Base-by-base conservation (phyloP, 2,797 vertebrate species). In the Etheostoma perlongum region DNA sequence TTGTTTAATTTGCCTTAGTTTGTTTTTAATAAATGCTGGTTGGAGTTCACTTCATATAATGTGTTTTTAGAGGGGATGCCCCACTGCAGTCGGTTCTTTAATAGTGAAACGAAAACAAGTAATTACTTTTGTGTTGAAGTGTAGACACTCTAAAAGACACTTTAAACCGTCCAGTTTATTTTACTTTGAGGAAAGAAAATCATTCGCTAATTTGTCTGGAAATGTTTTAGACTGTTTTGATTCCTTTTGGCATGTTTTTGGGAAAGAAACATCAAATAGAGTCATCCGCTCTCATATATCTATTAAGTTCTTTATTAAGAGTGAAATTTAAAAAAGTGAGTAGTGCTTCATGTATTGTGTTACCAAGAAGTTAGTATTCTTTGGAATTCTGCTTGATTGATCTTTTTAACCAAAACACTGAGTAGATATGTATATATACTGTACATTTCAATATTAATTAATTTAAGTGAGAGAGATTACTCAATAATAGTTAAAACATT, bases 81-180 rank as follows among this genome's bases (percentile, higher is more conserved):
- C 66, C 30, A 42, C 44, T 51, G 19, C 57, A 67, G 52, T 63
- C 55, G 1, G 18, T 67, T 78, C 15, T 81, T 64, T 40, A 72
- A 15, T 72, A 23, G 66, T 70, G 27, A 71, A 33, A 69, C 52
- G 19, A 73, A 16, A 49, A 27, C 49, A 40, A 68, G 44, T 75
- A 64, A 54, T 83, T 75, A 66, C 18, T 72, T 80, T 61, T 16
- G 33, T 67, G 36, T 16, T 53, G 13, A 60, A 68, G 48, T 36
- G 51, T n/a, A 55, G 64, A 77, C 57, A 59, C 52, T 66, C 46
- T 58, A 23, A 73, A 68, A 76, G 25, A 52, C 72, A 62, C 42
- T 79, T 76, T 46, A 59, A 75, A 63, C 44, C 14, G 10, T 16
- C 8, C 8, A 15, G 75, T 80, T 80, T 72, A 68, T 87, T 82